A percentile compares a stretch with the other conserved stretches of the same genome.
phyloP scores from a whole-genome alignment of 2,888 invertebrate genomes.

The Ellobium chinense region DNA sequence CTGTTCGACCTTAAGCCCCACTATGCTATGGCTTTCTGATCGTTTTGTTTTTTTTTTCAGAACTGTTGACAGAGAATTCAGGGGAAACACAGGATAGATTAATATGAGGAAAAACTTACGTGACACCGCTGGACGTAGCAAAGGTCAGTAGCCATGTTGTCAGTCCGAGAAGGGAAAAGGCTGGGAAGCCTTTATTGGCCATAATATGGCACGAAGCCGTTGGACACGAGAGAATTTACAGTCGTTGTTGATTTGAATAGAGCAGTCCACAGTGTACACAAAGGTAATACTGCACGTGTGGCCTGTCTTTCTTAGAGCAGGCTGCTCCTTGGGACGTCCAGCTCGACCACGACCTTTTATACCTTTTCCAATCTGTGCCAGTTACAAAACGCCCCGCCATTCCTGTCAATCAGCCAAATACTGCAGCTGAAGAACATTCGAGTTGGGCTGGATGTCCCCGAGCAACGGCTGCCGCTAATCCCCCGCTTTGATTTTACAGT shows the following conservation, averaged over 20 bases:
- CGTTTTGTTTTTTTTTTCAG: no score
- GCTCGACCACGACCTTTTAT: neutral
- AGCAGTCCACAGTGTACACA: no score
- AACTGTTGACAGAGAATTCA: no score
- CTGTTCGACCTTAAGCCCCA: no score
- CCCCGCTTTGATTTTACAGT: neutral
- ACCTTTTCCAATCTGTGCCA: neutral
- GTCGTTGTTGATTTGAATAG: neutral
- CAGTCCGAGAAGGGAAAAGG: neutral
- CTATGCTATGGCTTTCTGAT: no score
- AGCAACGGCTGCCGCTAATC: conserved; percentile 17
- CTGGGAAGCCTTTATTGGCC: neutral
- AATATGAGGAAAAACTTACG: no score
- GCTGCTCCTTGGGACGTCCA: neutral
- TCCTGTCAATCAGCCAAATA: conserved; percentile 6
- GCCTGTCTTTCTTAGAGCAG: neutral
- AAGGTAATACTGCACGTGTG: no score
- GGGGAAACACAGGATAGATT: no score
- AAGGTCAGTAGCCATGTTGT: conserved; percentile 8
- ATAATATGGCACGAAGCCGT: neutral
- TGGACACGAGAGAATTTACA: neutral
- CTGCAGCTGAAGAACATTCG: neutral
- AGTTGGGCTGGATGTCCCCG: neutral
- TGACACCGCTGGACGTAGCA: neutral
- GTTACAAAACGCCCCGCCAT: neutral